Percentiles rank a stretch among this genome's conserved stretches.
These are phyloP conservation scores for Neomorphus geoffroyi DNA, from an alignment of 2,797 vertebrate genomes.

Conservation along the genomic window DNA sequence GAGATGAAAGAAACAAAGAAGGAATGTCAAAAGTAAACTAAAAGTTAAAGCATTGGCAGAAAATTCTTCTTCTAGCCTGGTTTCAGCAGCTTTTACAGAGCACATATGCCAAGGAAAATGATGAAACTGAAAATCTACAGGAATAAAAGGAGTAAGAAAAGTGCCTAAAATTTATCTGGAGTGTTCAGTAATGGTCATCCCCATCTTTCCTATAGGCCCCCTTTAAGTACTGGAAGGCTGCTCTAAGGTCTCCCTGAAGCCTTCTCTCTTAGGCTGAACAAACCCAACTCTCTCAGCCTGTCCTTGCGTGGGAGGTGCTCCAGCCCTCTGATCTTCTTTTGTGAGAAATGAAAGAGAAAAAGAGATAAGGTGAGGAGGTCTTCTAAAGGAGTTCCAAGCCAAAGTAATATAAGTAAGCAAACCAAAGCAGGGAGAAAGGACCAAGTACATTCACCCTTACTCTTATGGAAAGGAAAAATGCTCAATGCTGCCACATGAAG, in stretches of 20 bases:
- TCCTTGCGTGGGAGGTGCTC: too few species aligned
- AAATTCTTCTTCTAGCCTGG: neutral
- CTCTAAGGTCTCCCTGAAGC: too few species aligned
- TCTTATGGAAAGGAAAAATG: accelerated
- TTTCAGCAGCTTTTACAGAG: neutral
- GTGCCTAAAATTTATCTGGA: neutral
- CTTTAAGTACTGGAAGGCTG: too few species aligned
- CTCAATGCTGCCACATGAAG: neutral
- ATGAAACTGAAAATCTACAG: neutral
- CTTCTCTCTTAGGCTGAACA: too few species aligned
- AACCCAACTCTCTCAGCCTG: too few species aligned
- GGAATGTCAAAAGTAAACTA: neutral
- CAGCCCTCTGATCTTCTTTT: too few species aligned
- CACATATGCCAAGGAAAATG: neutral
- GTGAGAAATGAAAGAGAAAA: neutral
- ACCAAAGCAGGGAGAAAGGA: neutral
- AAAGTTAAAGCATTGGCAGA: neutral
- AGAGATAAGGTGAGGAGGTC: neutral
- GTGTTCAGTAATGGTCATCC: neutral
- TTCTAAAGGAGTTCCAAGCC: neutral
- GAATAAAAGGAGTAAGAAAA: neutral
- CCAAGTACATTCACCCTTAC: neutral
- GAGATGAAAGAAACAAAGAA: neutral
- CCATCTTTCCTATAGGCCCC: too few species aligned
- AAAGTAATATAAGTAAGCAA: neutral